Evolutionary conservation across 2,113 vertebrate genomes (phyloP).

Genomic region (Anolis sagrei): DNA sequence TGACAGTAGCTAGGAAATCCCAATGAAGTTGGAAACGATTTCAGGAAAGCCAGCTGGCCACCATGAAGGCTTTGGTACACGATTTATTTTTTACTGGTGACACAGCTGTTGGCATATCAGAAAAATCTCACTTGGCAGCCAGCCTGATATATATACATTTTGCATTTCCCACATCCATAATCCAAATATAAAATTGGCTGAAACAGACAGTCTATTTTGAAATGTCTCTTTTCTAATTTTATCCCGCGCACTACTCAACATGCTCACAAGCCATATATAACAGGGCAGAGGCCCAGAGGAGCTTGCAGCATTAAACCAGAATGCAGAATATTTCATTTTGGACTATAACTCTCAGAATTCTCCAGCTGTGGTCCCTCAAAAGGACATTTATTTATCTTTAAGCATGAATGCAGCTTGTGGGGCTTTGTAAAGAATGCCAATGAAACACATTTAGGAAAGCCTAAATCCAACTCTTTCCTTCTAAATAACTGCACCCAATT

Average conservation of each 20-base stretch:
- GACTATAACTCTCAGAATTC: too few relatives aligned
- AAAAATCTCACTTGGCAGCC: neutral
- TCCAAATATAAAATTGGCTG: neutral
- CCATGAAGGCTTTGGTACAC: neutral
- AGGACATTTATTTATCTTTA: neutral
- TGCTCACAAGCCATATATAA: neutral
- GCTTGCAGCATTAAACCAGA: neutral
- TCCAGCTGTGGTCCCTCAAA: too few relatives aligned
- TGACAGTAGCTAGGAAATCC: neutral
- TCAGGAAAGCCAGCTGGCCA: neutral
- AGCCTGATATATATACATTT: neutral
- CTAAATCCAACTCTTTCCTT: neutral
- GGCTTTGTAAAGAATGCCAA: neutral
- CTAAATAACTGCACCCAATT: neutral
- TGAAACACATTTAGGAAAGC: neutral
- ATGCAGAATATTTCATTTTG: too few relatives aligned
- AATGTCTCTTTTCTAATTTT: neutral
- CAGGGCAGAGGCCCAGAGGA: neutral
- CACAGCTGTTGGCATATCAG: neutral
- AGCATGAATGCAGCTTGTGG: neutral
- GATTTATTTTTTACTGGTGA: neutral
- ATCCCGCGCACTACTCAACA: too few relatives aligned
- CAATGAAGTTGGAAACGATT: neutral
- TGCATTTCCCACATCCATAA: neutral
- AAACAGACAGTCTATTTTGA: neutral